A percentile compares a stretch with the other conserved stretches of the same genome.
phyloP scores from a whole-genome alignment of 1,140 invertebrate species.

The Procambarus virginalis region DNA sequence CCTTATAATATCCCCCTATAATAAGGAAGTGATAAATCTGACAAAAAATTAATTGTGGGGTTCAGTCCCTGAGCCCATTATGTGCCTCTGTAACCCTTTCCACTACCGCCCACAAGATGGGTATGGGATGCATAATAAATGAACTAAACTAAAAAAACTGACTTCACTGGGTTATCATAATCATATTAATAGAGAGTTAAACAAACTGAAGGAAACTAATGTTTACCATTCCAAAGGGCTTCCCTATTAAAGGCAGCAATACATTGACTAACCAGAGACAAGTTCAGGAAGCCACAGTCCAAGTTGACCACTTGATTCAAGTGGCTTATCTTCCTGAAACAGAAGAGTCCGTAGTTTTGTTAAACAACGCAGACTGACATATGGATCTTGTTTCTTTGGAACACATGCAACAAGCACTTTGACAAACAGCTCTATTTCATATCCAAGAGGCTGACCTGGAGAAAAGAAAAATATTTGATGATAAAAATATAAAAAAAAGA shows the following conservation, averaged over 20 bases:
- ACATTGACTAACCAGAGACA: conserved; percentile 27
- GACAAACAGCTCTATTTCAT: conserved; percentile 30
- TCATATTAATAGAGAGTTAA: no score
- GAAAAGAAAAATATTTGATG: background rate
- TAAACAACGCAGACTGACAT: conserved; percentile 37
- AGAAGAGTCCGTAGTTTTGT: conserved; percentile 24
- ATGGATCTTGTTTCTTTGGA: conserved; percentile 32
- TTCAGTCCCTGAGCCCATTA: no score
- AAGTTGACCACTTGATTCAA: conserved; percentile 28
- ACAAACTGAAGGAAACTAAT: background rate
- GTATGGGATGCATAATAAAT: no score
- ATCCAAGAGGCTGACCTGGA: conserved; percentile 21
- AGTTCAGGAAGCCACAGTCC: conserved; percentile 33
- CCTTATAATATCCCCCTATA: no score
- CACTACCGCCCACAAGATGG: no score
- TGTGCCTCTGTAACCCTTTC: no score
- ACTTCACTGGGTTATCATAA: no score
- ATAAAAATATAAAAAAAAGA: background rate
- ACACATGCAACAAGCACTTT: conserved; percentile 27
- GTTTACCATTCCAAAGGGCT: background rate
- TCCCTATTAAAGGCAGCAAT: background rate
- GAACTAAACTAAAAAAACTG: no score
- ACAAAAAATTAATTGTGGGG: no score
- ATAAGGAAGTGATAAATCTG: no score
- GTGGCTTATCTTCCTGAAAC: conserved; percentile 18